phyloP scores from a whole-genome alignment of 2,797 vertebrate species.

The Margarornis squamiger region DNA sequence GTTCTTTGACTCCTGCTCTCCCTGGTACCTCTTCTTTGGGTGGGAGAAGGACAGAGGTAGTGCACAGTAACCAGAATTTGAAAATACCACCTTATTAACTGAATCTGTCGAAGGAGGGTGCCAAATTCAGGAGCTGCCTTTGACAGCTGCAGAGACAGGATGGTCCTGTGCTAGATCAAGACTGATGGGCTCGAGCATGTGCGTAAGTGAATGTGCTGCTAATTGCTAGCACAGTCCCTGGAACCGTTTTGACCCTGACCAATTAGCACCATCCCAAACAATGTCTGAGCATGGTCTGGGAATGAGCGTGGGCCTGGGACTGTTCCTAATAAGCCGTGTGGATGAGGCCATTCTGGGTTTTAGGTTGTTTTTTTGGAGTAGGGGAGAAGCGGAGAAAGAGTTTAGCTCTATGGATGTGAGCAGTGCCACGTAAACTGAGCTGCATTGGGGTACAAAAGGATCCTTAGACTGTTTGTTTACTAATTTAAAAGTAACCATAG shows the following conservation, averaged over 20 bases:
- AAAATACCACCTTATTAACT: neutral
- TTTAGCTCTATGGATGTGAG: neutral
- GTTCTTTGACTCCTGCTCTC: neutral
- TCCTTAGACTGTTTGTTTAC: conserved; percentile 28
- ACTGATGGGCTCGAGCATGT: neutral
- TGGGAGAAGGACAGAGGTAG: neutral
- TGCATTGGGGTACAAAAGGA: neutral
- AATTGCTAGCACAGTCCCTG: conserved; percentile 40
- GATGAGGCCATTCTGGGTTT: conserved; percentile 36
- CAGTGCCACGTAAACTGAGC: neutral
- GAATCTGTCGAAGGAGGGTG: neutral
- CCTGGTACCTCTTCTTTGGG: neutral
- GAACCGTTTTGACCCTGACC: conserved; percentile 3
- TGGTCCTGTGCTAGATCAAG: neutral
- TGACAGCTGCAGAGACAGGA: neutral
- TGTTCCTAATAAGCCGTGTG: conserved; percentile 34
- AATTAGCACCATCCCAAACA: conserved; percentile 49
- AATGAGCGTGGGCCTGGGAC: neutral
- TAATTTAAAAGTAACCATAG: conserved; percentile 38
- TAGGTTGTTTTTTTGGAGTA: neutral
- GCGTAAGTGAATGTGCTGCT: neutral
- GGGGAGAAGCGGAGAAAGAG: neutral
- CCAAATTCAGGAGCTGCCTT: neutral
- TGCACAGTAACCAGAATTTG: neutral
- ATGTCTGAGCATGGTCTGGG: conserved; percentile 32